Conservation (phyloP, 2,888 invertebrate genomes). For the Liodrosophila aerea region DNA sequence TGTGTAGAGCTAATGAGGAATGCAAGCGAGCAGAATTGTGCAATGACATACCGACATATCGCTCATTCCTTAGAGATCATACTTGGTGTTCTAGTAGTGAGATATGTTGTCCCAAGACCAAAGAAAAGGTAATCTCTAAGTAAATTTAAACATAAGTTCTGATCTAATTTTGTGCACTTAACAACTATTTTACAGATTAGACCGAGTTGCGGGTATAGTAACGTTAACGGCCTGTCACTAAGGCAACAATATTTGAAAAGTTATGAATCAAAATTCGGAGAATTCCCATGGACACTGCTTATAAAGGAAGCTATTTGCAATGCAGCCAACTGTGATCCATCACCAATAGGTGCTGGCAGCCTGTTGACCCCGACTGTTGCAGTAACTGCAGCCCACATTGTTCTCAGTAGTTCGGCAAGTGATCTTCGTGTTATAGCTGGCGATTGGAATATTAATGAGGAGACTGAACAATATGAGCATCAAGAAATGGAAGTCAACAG, state of each 20-base stretch:
- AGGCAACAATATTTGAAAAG: too few relatives aligned
- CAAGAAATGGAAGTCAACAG: neutral
- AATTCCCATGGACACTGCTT: constrained; percentile 2
- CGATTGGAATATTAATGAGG: neutral
- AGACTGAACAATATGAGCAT: neutral
- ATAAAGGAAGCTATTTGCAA: neutral
- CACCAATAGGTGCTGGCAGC: neutral
- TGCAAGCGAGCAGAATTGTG: too few relatives aligned
- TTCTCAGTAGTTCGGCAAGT: neutral
- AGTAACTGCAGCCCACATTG: neutral
- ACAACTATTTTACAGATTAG: too few relatives aligned
- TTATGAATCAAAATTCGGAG: neutral
- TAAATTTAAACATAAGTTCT: too few relatives aligned
- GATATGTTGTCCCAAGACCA: too few relatives aligned
- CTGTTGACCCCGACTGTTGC: neutral
- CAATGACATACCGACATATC: too few relatives aligned
- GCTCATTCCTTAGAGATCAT: too few relatives aligned
- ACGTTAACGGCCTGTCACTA: constrained; percentile 4
- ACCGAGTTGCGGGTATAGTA: too few relatives aligned
- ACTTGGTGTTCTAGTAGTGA: too few relatives aligned
- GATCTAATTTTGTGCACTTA: too few relatives aligned
- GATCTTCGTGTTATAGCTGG: neutral
- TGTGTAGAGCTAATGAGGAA: too few relatives aligned
- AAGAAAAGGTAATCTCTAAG: too few relatives aligned
- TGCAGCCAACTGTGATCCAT: neutral